A percentile compares a stretch with the other conserved stretches of the same genome.
Conservation (phyloP, 2,797 vertebrate genomes). For the Macrochelys suwanniensis region DNA sequence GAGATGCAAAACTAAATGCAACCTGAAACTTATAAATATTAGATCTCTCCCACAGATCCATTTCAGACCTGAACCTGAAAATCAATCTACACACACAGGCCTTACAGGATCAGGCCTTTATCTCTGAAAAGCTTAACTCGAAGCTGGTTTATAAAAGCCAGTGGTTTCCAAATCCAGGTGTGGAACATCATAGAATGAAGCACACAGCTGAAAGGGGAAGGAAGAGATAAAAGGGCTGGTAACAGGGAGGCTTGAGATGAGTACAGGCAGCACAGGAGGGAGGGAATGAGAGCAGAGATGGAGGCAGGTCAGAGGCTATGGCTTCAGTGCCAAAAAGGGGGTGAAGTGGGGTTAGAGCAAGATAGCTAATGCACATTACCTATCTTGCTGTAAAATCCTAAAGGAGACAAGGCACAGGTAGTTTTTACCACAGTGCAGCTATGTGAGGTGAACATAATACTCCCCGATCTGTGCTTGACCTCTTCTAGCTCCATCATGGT, state of each 20-base stretch:
- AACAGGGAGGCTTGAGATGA: not conserved
- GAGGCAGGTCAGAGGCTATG: not conserved
- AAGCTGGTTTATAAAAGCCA: not conserved
- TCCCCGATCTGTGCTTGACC: not conserved
- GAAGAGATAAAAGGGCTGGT: not conserved
- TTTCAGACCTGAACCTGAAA: conserved; percentile 41
- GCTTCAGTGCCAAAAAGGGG: not conserved
- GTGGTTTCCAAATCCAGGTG: not conserved
- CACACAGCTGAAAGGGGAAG: not conserved
- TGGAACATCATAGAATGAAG: not conserved
- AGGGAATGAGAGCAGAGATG: not conserved
- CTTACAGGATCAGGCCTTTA: conserved; percentile 26
- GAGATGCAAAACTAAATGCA: not conserved
- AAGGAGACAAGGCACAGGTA: not conserved
- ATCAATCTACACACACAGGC: conserved; percentile 51
- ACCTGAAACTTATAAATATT: not conserved
- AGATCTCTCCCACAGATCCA: conserved; percentile 11
- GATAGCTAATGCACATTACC: not conserved
- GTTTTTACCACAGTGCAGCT: not conserved
- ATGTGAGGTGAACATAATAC: not conserved
- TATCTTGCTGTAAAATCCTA: not conserved
- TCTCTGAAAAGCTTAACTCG: conserved; percentile 4
- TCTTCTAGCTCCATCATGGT: not conserved
- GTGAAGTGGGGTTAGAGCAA: not conserved
- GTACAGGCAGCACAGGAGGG: not conserved